Base-by-base conservation (phyloP, 2,797 vertebrate species). In the Ctenopoma multispine region DNA sequence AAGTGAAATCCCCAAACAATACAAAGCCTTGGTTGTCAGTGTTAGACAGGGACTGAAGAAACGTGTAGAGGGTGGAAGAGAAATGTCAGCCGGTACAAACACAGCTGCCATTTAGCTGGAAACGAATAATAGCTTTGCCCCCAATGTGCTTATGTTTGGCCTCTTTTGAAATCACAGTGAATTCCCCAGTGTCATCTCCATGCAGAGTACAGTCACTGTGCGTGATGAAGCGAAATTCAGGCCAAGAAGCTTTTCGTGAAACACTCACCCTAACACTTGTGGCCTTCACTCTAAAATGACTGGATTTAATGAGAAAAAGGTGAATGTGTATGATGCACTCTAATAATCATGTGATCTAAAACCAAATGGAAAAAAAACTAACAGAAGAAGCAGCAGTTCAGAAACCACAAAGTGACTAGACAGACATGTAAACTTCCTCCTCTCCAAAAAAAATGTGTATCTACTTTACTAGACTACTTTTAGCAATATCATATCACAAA, bases 1-100 rank as follows among this genome's bases (percentile, higher is more conserved):
- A 84, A 74, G 75, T 70, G 68, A 89, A 89, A 77, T 82, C 75
- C 79, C 87, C 67, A 54, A 74, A 79, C 70, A 79, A 81, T 57
- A 66, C 69, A 76, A 80, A 82, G 63, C 44, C 56, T 48, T 21
- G 60, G 55, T 79, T 80, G 63, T 83, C 48, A 50, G 58, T 66
- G 55, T 70, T 23, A 62, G 12, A 68, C 36, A 17, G 63, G 49
- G 53, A 73, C 43, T 53, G 76, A 41, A 70, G 84, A 69, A 69
- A 63, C 49, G 72, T 38, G 31, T 56, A 54, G 56, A 61, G 72
- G 58, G 43, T 66, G 69, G 67, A 68, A 69, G 60, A 44, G 60
- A 86, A 77, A 86, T 38, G 81, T 75, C 78, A 82, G 53, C 69
- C 69, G 48, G 62, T 77, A 40, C 64, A 80, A 78, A 64, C 81